Percentiles rank a stretch among this genome's conserved stretches.
Evolutionary conservation across 64 coral and sea anemone species (phyloP).

Genomic region (Montipora capricornis): DNA sequence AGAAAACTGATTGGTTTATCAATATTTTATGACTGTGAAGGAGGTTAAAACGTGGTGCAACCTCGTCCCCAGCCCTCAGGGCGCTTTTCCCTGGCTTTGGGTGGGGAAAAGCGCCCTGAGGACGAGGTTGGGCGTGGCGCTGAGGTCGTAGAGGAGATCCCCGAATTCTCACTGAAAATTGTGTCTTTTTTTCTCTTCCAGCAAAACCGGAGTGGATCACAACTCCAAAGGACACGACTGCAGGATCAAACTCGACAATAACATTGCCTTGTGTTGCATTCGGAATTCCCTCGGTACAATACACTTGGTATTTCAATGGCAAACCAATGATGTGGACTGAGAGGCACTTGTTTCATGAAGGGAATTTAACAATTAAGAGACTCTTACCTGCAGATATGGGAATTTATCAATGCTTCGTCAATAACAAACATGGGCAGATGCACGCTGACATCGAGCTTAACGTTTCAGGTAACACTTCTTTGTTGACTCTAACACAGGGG

Average conservation of each 20-base stretch:
- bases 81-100: too few relatives aligned
- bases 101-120: too few relatives aligned
- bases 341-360: slow-evolving; percentile 42
- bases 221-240: slow-evolving; percentile 68
- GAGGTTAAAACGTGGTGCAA: too few relatives aligned
- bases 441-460: slow-evolving; percentile 65
- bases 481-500: too few relatives aligned
- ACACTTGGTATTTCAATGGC: slow-evolving; percentile 87
- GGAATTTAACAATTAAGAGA: slow-evolving; percentile 79
- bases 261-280: slow-evolving; percentile 69
- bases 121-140: too few relatives aligned
- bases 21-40: too few relatives aligned
- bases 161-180: background rate
- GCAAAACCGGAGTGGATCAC: slow-evolving; percentile 91
- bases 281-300: slow-evolving; percentile 72
- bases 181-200: background rate
- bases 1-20: too few relatives aligned
- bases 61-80: too few relatives aligned
- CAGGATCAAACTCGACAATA: slow-evolving; percentile 59
- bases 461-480: slow-evolving; percentile 58
- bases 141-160: too few relatives aligned
- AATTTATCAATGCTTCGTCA: slow-evolving; percentile 89
- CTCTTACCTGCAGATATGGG: slow-evolving; percentile 54
- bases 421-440: slow-evolving; percentile 80
- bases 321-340: slow-evolving; percentile 45